These are phyloP conservation scores for Danio albolineatus DNA, from an alignment of 2,797 vertebrate genomes.

Conservation along the genomic window DNA sequence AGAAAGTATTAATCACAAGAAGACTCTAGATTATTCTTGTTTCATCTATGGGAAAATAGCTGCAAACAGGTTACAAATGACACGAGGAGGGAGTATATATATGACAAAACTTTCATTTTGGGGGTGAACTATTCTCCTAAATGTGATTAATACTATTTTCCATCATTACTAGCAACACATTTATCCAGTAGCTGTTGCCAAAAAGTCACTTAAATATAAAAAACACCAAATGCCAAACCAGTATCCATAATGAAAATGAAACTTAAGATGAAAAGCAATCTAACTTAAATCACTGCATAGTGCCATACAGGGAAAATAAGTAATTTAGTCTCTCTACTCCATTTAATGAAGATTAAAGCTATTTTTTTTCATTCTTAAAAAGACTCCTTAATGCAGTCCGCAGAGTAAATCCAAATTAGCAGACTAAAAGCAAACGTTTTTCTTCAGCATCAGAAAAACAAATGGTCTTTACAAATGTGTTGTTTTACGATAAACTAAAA, in stretches of 20 bases:
- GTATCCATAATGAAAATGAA: constrained; percentile 4
- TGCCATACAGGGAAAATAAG: constrained; percentile 5
- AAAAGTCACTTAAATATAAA: background rate
- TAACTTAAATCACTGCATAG: background rate
- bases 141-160: background rate
- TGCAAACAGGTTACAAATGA: background rate
- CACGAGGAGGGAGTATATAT: background rate
- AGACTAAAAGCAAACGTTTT: background rate
- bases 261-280: constrained; percentile 1
- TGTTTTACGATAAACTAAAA: constrained; percentile 50
- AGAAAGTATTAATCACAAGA: background rate
- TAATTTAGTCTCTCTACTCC: background rate
- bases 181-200: background rate
- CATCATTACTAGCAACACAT: background rate
- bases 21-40: background rate
- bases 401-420: background rate
- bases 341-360: background rate
- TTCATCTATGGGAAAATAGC: background rate
- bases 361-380: background rate
- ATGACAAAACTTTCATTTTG: background rate
- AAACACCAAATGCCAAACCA: background rate
- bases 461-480: constrained; percentile 54
- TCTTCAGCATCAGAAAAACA: background rate
- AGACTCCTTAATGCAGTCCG: background rate
- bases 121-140: background rate